Evolutionary conservation across 2,888 invertebrate genomes (phyloP).

Genomic region (Shargacucullia verbasci): DNA sequence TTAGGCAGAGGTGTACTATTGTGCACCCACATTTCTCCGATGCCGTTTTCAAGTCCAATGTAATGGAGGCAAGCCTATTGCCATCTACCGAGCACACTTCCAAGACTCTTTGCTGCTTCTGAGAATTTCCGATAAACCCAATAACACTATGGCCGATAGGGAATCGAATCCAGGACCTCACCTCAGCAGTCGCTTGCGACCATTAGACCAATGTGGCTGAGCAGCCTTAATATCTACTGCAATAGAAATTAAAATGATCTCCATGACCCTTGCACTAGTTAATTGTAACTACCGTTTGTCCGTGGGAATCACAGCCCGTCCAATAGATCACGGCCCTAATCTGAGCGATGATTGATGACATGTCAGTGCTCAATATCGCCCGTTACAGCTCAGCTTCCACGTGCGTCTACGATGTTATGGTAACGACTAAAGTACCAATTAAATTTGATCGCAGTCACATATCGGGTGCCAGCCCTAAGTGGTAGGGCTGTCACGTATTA

Average conservation of each 20-base stretch:
- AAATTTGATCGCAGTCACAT: slow-evolving; percentile 62
- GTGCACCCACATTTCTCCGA: too few species aligned
- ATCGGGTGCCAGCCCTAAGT: slow-evolving; percentile 29
- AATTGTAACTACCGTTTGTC: slow-evolving; percentile 15
- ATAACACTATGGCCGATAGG: too few species aligned
- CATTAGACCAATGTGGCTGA: too few species aligned
- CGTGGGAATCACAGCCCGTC: slow-evolving; percentile 35
- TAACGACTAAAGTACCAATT: slow-evolving; percentile 59
- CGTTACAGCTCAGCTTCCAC: slow-evolving; percentile 28
- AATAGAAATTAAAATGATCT: background rate
- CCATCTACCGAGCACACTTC: too few species aligned
- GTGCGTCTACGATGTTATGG: slow-evolving; percentile 23
- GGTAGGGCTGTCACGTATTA: slow-evolving; percentile 20
- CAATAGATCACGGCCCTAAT: slow-evolving; percentile 45
- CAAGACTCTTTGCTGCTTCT: too few species aligned
- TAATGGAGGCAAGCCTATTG: too few species aligned
- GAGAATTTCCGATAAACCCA: too few species aligned
- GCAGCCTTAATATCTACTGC: too few species aligned
- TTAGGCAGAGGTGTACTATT: too few species aligned
- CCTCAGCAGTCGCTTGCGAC: too few species aligned
- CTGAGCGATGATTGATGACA: slow-evolving; percentile 50
- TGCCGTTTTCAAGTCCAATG: too few species aligned
- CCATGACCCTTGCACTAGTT: slow-evolving; percentile 9
- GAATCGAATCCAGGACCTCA: too few species aligned
- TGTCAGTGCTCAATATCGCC: slow-evolving; percentile 47